A percentile compares a stretch with the other conserved stretches of the same genome.
Conservation (phyloP, 2,888 invertebrate genomes). For the Hemistola chrysoprasaria region DNA sequence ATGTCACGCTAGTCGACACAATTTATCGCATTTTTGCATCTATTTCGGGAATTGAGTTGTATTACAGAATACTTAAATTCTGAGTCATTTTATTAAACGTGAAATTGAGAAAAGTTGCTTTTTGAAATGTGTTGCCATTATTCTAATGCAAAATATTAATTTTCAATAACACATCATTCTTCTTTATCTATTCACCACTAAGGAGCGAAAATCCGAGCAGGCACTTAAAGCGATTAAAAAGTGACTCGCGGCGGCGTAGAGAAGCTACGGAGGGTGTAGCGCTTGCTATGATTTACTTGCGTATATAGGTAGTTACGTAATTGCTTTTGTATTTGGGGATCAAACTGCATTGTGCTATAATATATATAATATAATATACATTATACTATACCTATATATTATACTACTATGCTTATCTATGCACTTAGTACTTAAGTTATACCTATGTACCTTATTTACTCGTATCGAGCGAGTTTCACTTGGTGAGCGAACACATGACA, state of each 20-base stretch:
- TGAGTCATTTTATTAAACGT: constrained; percentile 3
- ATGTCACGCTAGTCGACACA: constrained; percentile 11
- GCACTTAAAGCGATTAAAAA: constrained; percentile 78
- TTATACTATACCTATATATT: too few relatives aligned
- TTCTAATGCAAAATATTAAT: constrained; percentile 27
- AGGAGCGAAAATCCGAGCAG: constrained; percentile 67
- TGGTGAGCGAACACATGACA: too few relatives aligned
- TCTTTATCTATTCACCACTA: constrained; percentile 62
- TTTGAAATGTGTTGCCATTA: constrained; percentile 3
- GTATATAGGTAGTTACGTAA: constrained; percentile 13
- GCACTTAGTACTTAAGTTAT: too few relatives aligned
- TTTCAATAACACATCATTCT: constrained; percentile 36
- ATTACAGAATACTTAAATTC: background rate
- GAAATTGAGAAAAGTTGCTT: constrained; percentile 11
- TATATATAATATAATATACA: too few relatives aligned
- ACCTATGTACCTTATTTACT: too few relatives aligned
- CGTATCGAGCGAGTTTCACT: too few relatives aligned
- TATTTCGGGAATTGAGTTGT: constrained; percentile 3
- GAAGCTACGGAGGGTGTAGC: constrained; percentile 41
- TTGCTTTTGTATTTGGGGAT: constrained; percentile 15
- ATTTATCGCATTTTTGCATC: background rate
- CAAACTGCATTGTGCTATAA: constrained; percentile 1
- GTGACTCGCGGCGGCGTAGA: constrained; percentile 44
- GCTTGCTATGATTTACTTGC: constrained; percentile 20
- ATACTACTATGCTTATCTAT: too few relatives aligned